A percentile compares a stretch with the other conserved stretches of the same genome.
Conservation (phyloP, 2,888 invertebrate genomes). For the Leucophora obtusa region DNA sequence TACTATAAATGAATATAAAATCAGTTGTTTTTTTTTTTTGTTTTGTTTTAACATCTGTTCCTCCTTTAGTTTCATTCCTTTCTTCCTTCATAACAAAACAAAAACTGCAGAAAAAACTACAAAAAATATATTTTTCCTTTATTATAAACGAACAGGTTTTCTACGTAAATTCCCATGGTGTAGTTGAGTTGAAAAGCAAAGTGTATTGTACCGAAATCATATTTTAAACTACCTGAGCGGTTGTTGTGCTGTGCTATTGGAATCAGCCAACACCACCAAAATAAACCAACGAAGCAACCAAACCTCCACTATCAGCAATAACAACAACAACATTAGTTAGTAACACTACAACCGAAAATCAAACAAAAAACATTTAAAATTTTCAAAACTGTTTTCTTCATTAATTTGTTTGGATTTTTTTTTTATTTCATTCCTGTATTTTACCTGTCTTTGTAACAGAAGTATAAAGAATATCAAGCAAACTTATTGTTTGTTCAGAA, state of each 20-base stretch:
- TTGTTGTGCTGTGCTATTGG: constrained; percentile 48
- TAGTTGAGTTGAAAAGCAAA: constrained; percentile 36
- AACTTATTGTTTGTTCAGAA: constrained; percentile 33
- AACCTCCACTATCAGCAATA: constrained; percentile 8
- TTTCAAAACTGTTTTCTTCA: constrained; percentile 1
- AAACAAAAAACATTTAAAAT: constrained; percentile 24
- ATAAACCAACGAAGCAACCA: not conserved
- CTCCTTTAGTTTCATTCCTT: constrained; percentile 46
- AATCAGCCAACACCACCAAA: constrained; percentile 35
- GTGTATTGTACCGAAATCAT: constrained; percentile 33
- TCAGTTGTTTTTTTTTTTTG: constrained; percentile 41
- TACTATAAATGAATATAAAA: constrained; percentile 48
- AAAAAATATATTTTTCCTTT: constrained; percentile 34
- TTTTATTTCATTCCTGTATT: constrained; percentile 50
- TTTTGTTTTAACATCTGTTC: constrained; percentile 59
- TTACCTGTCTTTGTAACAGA: constrained; percentile 48
- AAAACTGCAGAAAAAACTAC: constrained; percentile 13
- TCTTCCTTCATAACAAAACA: constrained; percentile 48
- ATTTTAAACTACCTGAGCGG: constrained; percentile 32
- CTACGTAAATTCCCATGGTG: constrained; percentile 62
- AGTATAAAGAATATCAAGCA: constrained; percentile 32
- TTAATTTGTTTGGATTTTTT: not conserved
- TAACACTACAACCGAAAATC: constrained; percentile 35
- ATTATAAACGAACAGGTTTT: constrained; percentile 59
- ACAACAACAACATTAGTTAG: constrained; percentile 23